Base-by-base conservation (phyloP, 35 echinoderm and acorn worm genomes). In the Apostichopus parvimensis region DNA sequence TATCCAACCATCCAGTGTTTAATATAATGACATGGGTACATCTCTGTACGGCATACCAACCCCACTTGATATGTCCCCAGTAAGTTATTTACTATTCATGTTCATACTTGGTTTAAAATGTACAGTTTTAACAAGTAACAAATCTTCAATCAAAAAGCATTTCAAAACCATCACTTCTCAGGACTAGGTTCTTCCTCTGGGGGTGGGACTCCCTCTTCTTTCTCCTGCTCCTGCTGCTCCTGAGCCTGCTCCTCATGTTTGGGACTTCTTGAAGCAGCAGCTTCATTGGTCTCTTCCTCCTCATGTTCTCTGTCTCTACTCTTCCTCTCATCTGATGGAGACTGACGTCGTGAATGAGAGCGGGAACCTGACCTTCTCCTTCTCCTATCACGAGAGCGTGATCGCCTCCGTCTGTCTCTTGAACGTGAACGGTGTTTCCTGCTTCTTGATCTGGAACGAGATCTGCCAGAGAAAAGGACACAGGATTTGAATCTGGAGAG, bases 361-460 rank as follows among this genome's bases (percentile, higher is more conserved):
- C 52, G 22, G 8, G 86, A 88, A 4, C 86, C 72, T 28, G 86
- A 72, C 17, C 86, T 68, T 18, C 53, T 68, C 34, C 86, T 88
- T n/a, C 86, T 88, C 86, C 62, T 82, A 1, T 94, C 93, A 6
- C 93, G 77, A 14, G 93, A 94, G 25, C 86, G 93, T 66, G 93
- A 90, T 5, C 93, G 86, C 22, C 93, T 60, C 12, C 93, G 54
- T 52, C 93, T 94, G 4, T 89, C 86, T 34, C 90, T 92, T 61
- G 90, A 80, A 21, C 90, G 76, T 22, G 90, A 79, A 53, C 90
- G 77, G 1, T 23, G 90, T 52, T 79, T 79, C 53, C 88, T 84
- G 54, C 58, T 59, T 56, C 81, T 56, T 22, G 81, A 84, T 21
- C 81, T 84, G 57, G 81, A 84, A 55, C 81, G 81, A 53, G 81